phyloP scores from a whole-genome alignment of 2,113 vertebrate genomes.

The Austrofundulus limnaeus region DNA sequence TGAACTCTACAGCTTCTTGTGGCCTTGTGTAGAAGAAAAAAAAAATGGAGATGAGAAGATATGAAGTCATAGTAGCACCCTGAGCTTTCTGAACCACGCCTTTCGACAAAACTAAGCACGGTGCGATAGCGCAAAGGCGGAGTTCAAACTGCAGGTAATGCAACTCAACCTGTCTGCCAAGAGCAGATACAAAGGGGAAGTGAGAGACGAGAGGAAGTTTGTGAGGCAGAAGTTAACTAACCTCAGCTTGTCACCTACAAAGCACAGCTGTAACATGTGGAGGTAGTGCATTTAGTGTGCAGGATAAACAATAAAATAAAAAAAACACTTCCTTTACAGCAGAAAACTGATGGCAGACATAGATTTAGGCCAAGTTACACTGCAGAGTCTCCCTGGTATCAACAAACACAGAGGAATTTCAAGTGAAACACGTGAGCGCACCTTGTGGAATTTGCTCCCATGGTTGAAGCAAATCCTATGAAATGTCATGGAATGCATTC shows the following conservation, averaged over 20 bases:
- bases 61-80: not conserved
- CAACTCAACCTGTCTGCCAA: conserved; percentile 62
- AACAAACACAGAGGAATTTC: conserved; percentile 42
- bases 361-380: conserved; percentile 3
- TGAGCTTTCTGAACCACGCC: conserved; percentile 26
- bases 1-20: not conserved
- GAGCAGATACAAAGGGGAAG: conserved; percentile 51
- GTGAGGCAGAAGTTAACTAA: conserved; percentile 61
- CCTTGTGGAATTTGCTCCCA: conserved; percentile 24
- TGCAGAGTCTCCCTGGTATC: not conserved
- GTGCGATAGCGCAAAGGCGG: not conserved
- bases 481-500: conserved; percentile 50
- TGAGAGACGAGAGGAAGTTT: conserved; percentile 55
- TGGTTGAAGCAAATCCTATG: conserved; percentile 27
- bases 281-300: not conserved
- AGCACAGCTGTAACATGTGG: conserved; percentile 14
- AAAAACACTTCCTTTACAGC: not conserved
- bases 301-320: not conserved
- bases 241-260: conserved; percentile 57
- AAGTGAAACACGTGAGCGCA: conserved; percentile 35
- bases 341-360: not conserved
- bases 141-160: conserved; percentile 33
- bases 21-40: too few relatives aligned
- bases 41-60: not conserved
- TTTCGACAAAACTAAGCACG: conserved; percentile 12